Evolutionary conservation across 2,888 invertebrate genomes (phyloP).

Genomic region (Synergus gifuensis): DNA sequence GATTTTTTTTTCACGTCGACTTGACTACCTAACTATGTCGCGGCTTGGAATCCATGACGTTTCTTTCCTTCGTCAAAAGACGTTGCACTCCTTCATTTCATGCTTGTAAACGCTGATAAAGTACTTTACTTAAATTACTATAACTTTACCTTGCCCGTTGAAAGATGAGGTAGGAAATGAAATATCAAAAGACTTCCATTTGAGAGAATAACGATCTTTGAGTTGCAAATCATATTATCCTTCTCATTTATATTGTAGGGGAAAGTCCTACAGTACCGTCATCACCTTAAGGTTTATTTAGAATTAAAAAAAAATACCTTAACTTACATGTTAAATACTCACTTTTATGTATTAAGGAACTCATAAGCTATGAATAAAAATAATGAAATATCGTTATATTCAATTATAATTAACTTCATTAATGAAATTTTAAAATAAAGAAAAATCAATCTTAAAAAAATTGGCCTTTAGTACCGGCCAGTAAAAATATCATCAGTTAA

Average conservation of each 20-base stretch:
- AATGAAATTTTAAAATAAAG: no score
- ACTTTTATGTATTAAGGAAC: no score
- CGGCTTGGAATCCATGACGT: slow-evolving; percentile 62
- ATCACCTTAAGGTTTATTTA: no score
- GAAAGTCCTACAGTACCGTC: no score
- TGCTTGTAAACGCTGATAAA: neutral
- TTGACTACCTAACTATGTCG: slow-evolving; percentile 64
- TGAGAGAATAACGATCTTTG: neutral
- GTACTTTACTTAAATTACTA: neutral
- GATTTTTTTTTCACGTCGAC: slow-evolving; percentile 68
- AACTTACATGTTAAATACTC: no score
- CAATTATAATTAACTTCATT: no score
- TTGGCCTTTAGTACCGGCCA: no score
- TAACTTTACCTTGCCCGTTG: neutral
- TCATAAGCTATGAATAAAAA: no score
- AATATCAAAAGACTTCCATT: neutral
- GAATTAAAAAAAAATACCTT: no score
- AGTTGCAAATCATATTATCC: neutral
- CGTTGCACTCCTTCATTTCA: neutral
- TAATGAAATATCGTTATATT: no score
- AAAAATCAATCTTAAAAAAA: no score
- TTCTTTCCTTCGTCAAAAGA: slow-evolving; percentile 44
- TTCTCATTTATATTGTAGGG: neutral
- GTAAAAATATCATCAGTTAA: no score
- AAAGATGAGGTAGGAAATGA: neutral